Evolutionary conservation across 1,140 invertebrate genomes (phyloP), one percentile per base, ranked within the genome.

Genomic region (Conus ventricosus): DNA sequence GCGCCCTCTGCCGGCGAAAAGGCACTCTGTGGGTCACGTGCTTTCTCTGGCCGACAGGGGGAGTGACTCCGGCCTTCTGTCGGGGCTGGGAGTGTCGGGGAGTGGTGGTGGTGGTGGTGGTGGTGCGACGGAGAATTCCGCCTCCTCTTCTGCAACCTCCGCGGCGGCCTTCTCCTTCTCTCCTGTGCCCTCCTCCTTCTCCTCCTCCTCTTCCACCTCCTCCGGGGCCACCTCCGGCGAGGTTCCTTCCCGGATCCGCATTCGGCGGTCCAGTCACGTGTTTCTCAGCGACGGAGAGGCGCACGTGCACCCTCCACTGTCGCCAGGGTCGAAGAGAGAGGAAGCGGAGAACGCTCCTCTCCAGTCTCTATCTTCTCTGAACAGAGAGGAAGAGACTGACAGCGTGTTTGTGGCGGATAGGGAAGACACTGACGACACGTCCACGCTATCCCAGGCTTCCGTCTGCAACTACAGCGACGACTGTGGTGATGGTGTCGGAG

Each of bases 211-310:
- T 6, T 71, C 67, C 23, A 7, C 67, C 67, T 11, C 81, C 4
- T 11, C 51, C 4, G 51, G 1, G 4, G 4, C 23, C 81, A 11
- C 8, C 51, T 6, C 8, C 20, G 67, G 63, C 6, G 63, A 75
- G 15, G 3, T 75, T 7, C 84, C 63, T 8, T 17, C 25, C 20
- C 57, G 84, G 71, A 23, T 85, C 51, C 63, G 25, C 2, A 75
- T 87, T 7, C 85, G 85, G 15, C 85, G 85, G 1, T 39, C 25
- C 71, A 87, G 85, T 87, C 85, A 87, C 85, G 85, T 87, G 85
- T 87, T 87, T 78, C 75, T 87, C 20, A 87, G 85, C 55, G 85
- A 87, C 55, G 85, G 85, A 0, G 85, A 78, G 13, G 55, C 4
- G 15, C 80, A 54, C 51, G 17, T 71, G 67, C 82, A 23, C 23